phyloP scores from a whole-genome alignment of 2,113 vertebrate genomes.

The Mormyrus iriodes region DNA sequence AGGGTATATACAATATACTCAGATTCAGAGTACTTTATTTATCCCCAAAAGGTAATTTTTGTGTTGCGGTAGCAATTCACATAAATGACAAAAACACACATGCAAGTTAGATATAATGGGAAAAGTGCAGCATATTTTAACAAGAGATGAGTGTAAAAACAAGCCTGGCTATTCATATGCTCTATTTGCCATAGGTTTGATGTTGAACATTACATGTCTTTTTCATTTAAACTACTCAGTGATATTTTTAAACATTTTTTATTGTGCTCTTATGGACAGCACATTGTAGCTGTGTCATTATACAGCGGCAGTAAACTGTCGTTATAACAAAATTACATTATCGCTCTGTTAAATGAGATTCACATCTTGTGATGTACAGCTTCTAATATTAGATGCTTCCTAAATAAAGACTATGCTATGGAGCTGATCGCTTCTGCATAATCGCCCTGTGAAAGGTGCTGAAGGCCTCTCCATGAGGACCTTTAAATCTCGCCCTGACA shows the following conservation, averaged over 20 bases:
- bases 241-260: neutral
- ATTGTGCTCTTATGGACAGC: neutral
- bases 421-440: neutral
- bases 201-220: neutral
- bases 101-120: neutral
- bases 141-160: neutral
- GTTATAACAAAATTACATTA: neutral
- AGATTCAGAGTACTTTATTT: neutral
- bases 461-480: neutral
- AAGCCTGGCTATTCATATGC: neutral
- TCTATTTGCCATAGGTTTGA: neutral
- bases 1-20: neutral
- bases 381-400: neutral
- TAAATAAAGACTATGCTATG: neutral
- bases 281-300: neutral
- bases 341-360: neutral
- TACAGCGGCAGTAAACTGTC: neutral
- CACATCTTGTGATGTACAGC: neutral
- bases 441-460: neutral
- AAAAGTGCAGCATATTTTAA: neutral
- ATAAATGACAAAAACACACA: neutral
- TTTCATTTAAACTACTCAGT: neutral
- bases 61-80: neutral
- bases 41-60: neutral
- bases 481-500: neutral